These are phyloP conservation scores for Heterodera filipjevi DNA, from an alignment of 2,888 invertebrate species.

Conservation along the genomic window DNA sequence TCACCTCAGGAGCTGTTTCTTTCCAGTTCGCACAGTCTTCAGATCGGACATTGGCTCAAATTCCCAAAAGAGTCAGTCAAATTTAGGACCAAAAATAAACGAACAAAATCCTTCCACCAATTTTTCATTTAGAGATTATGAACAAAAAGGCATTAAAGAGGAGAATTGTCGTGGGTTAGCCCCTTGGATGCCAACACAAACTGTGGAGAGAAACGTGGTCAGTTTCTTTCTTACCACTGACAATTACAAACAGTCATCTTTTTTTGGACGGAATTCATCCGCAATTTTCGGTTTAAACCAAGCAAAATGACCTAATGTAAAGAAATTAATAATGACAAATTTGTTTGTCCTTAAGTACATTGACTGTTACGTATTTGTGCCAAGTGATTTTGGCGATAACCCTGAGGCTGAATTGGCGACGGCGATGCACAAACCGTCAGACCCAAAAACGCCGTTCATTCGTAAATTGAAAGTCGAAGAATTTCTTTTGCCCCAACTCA, in stretches of 20 bases:
- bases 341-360: not conserved
- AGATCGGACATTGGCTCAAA: constrained; percentile 5
- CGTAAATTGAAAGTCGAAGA: not conserved
- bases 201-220: not conserved
- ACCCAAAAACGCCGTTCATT: not conserved
- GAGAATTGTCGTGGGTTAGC: not conserved
- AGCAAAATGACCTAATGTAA: no score
- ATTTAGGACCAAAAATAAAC: no score
- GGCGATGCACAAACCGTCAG: not conserved
- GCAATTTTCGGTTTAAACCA: no score
- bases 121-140: not conserved
- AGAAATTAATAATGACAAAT: no score
- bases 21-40: not conserved
- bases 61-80: not conserved
- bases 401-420: not conserved
- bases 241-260: no score
- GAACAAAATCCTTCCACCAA: no score
- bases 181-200: not conserved
- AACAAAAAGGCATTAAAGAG: not conserved
- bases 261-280: no score
- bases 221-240: not conserved
- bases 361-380: not conserved
- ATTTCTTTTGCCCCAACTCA: not conserved
- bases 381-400: not conserved
- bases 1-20: not conserved